Percentiles rank a stretch among this genome's conserved stretches.
These are phyloP conservation scores for Argyresthia albistria DNA, from an alignment of 2,888 invertebrate species.

Conservation along the genomic window DNA sequence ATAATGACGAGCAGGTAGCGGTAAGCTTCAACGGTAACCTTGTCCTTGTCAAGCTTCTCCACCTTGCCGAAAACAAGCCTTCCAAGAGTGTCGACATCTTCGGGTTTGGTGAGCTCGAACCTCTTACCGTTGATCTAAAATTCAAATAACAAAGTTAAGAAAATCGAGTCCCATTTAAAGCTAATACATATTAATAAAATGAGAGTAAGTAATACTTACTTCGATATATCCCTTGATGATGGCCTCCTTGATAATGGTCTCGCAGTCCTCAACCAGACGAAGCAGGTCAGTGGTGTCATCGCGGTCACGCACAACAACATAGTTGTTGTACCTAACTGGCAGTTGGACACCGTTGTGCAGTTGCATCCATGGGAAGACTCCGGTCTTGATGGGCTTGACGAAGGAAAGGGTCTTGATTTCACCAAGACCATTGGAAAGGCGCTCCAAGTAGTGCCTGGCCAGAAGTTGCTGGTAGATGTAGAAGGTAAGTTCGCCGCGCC, in stretches of 20 bases:
- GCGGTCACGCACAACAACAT: constrained; percentile 26
- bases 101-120: constrained; percentile 41
- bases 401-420: constrained; percentile 53
- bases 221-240: constrained; percentile 69
- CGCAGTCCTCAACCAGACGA: constrained; percentile 45
- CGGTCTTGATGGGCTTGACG: constrained; percentile 49
- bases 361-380: constrained; percentile 72
- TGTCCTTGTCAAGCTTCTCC: constrained; percentile 45
- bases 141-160: constrained; percentile 1
- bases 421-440: constrained; percentile 63
- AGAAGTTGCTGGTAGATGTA: constrained; percentile 77
- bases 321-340: constrained; percentile 62
- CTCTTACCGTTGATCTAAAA: constrained; percentile 47
- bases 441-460: constrained; percentile 73
- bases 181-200: not conserved
- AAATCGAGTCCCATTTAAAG: not conserved
- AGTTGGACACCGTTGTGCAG: constrained; percentile 69
- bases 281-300: constrained; percentile 32
- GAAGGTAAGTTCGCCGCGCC: constrained; percentile 69
- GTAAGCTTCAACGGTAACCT: constrained; percentile 53
- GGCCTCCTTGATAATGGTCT: constrained; percentile 70
- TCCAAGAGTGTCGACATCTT: constrained; percentile 70
- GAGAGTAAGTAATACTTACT: constrained; percentile 22
- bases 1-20: constrained; percentile 72
- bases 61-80: constrained; percentile 61